These are phyloP conservation scores for Aethina tumida DNA, from an alignment of 1,140 invertebrate genomes.

Conservation along the genomic window DNA sequence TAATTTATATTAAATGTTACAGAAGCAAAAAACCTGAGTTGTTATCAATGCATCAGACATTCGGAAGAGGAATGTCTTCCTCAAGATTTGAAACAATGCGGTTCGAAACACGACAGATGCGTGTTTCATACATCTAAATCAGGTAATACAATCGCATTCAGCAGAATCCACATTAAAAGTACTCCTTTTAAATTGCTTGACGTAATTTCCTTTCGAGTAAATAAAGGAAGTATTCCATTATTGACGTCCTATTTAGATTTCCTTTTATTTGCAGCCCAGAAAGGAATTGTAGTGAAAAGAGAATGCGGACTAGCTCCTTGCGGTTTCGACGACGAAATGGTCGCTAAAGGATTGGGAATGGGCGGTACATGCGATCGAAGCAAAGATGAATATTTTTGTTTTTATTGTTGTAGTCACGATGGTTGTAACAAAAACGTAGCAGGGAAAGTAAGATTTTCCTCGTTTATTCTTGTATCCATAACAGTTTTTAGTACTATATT, in stretches of 20 bases:
- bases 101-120: slow-evolving; percentile 38
- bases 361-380: slow-evolving; percentile 39
- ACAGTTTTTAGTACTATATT: no score
- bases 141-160: no score
- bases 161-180: no score
- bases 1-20: no score
- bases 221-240: no score
- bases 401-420: slow-evolving; percentile 35
- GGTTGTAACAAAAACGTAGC: slow-evolving; percentile 33
- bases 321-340: slow-evolving; percentile 36
- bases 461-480: no score
- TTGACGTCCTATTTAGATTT: no score
- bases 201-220: neutral
- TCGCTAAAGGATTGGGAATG: slow-evolving; percentile 36
- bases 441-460: no score
- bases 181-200: slow-evolving; percentile 5
- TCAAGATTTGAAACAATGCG: slow-evolving; percentile 36
- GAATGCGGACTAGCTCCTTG: slow-evolving; percentile 45
- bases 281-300: slow-evolving; percentile 36
- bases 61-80: slow-evolving; percentile 34
- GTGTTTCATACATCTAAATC: slow-evolving; percentile 40
- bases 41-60: slow-evolving; percentile 42
- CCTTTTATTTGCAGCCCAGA: slow-evolving; percentile 32
- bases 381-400: slow-evolving; percentile 35
- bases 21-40: slow-evolving; percentile 32